A percentile compares a stretch with the other conserved stretches of the same genome.
These are phyloP conservation scores for Netelia virgata DNA, from an alignment of 2,888 invertebrate genomes.

Conservation along the genomic window DNA sequence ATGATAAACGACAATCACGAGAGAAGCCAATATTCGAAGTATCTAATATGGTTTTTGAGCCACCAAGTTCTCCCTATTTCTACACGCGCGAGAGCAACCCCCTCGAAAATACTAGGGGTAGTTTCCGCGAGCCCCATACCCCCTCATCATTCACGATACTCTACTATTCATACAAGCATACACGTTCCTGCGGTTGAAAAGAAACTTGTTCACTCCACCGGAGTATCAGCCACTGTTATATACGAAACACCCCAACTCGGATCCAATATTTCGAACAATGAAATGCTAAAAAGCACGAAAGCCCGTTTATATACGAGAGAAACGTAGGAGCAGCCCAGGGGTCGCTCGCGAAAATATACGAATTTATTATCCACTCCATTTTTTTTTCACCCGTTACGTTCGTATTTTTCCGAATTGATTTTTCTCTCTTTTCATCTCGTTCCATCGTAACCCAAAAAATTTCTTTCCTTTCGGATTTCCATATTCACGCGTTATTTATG, in stretches of 20 bases:
- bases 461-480: not conserved
- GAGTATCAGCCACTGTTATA: constrained; percentile 24
- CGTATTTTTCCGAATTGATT: constrained; percentile 56
- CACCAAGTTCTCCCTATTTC: constrained; percentile 6
- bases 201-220: constrained; percentile 29
- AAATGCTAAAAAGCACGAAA: constrained; percentile 52
- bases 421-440: constrained; percentile 3
- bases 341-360: constrained; percentile 26
- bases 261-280: constrained; percentile 59
- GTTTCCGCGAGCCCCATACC: constrained; percentile 20
- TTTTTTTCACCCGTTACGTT: constrained; percentile 21
- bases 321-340: not conserved
- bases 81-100: constrained; percentile 13
- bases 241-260: constrained; percentile 24
- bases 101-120: constrained; percentile 39
- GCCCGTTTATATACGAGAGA: constrained; percentile 19
- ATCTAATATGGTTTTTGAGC: constrained; percentile 78
- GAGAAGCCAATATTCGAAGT: constrained; percentile 80
- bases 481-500: not conserved
- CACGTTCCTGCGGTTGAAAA: constrained; percentile 47
- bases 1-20: constrained; percentile 30
- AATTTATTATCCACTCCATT: constrained; percentile 42
- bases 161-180: constrained; percentile 41
- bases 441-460: not conserved
- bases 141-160: constrained; percentile 21